Base-by-base conservation (phyloP, 2,888 invertebrate genomes). In the Listrodromus nycthemerus region DNA sequence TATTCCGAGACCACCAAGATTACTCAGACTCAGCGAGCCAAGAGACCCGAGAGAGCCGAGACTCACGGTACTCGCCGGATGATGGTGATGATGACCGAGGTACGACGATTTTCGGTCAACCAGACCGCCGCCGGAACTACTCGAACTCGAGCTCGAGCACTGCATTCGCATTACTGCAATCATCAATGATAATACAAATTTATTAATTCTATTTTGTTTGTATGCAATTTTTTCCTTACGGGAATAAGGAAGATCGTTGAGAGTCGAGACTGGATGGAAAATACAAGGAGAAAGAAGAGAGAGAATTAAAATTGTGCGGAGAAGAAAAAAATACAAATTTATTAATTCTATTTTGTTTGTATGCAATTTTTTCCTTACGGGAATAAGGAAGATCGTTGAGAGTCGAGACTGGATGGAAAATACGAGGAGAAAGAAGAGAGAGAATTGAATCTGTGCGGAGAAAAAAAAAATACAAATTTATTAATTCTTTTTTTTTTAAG, bases 71-170 rank as follows among this genome's bases (percentile, higher is more conserved):
- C 87, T 86, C 70, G 88, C 80, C 61, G 87, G 86, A 61, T 61
- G 58, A 50, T 50, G 50, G 66, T 85, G 90, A 80, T 91, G 92
- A 81, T 91, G 92, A 48, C 84, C 85, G 61, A 92, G 88, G 88
- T 92, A 92, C 33, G 91, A 87, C 2, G 92, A 88, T 78, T 93
- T 93, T 69, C 92, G 88, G 66, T 93, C 93, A 24, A 92, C 87
- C 13, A 92, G 86, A 45, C 91, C 90, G 33, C 92, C 91, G 2
- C 91, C 92, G 27, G 92, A 91, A 82, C 90, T 90, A 74, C 88
- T 91, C 37, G 92, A 89, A 84, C 89, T 91, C 45, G 91, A 87
- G 75, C 88, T 92, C 27, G 91, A 88, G 76, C 92, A 91, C 78
- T 91, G 92, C 89, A 92, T 90, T 80, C 91, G 89, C 78, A 92